Base-by-base conservation (phyloP, 2,113 vertebrate genomes). In the Ammodytes marinus region DNA sequence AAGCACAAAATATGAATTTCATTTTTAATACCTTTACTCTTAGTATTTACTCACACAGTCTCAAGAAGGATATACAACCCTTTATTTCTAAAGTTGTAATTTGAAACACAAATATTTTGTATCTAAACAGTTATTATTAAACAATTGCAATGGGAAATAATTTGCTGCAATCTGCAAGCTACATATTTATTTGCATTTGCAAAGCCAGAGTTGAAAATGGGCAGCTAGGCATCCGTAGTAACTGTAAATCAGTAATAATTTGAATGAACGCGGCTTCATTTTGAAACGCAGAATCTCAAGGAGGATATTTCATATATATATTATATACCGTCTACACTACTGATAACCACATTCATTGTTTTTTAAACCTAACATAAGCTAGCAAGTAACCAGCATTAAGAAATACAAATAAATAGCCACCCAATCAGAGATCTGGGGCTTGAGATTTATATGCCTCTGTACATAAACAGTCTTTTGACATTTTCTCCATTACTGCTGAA, bases 401-500 rank as follows among this genome's bases (percentile, higher is more conserved):
- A 47, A 2, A 8, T 19, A 2, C 27, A 50, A 15, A 27, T 3
- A 39, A 50, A 45, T 15, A 53, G 9, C 7, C 13, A 47, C n/a
- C 35, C 57, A 55, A 9, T 61, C 54, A 10, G 14, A 19, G 12
- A 76, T 60, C 15, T 79, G 52, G 27, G 43, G 27, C 46, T 85
- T 27, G 47, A 53, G 11, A 67, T 60, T 66, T 11, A 74, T 39
- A 47, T 35, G 70, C 61, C 27, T 64, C 14, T 15, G 6, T 27
- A 27, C 27, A 27, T 27, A 27, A 79, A 66, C 15, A 73, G 74
- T 66, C 61, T 57, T 75, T 43, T 79, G 80, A 71, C 68, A 78
- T 77, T 69, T 66, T 57, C 27, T 27, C 37, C 50, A 77, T 50
- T 47, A 39, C 37, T 57, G 58, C 60, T 86, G 65, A 59, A 73